Base-by-base conservation (phyloP, 2,113 vertebrate species). In the Eclectus roratus region DNA sequence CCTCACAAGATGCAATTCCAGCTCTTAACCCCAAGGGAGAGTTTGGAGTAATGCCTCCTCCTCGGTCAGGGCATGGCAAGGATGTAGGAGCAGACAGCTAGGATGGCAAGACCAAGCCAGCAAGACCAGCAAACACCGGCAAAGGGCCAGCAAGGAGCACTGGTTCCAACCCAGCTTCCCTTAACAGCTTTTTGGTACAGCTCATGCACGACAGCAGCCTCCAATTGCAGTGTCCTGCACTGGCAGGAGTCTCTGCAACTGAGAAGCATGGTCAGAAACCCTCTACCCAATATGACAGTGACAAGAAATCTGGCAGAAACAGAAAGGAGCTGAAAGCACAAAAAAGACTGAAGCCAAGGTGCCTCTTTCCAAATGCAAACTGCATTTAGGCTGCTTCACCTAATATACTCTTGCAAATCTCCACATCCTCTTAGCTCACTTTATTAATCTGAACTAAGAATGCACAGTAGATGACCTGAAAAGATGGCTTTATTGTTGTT, bases 201-300 rank as follows among this genome's bases (percentile, higher is more conserved):
- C 44, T 91, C 7, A 44, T 3, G 21, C 31, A 39, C 4, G 17
- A 63, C 3, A 73, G 6, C n/a, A 68, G 52, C 58, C 47, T 68
- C 47, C 0, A 7, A 64, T 16, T 1, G 0, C 0, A 1, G 50
- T 17, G 72, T 61, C 49, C 28, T 44, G 46, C 1, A 1, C 47
- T 61, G 56, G 56, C 50, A 66, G 49, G 71, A 88, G 35, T 23
- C 46, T 73, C 71, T 58, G 71, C 25, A 65, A 49, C 28, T 0
- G 1, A 69, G 47, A 46, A 60, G 33, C 21, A 10, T 0, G 5
- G 9, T 46, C 56, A 71, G 66, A 85, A 66, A 41, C 50, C 35
- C 65, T 85, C 66, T 50, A n/a, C 41, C 1, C 2, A 82, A 35
- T 21, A 27, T 3, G 31, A 41, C 66, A 82, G 60, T 1, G 2